These are phyloP conservation scores for Eunapius fragilis DNA, from an alignment of 37 sponge, comb jelly and placozoan species.

Conservation along the genomic window DNA sequence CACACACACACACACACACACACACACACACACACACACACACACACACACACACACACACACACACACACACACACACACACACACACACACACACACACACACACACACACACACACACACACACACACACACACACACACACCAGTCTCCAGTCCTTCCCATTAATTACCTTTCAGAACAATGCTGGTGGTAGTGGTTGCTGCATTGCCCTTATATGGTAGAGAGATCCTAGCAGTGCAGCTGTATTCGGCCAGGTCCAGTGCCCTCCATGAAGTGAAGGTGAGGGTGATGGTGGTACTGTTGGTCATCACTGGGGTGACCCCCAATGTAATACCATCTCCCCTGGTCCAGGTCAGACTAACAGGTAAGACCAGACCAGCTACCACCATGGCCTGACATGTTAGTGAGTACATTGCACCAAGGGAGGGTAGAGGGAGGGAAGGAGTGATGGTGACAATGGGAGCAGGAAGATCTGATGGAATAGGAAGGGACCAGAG, in stretches of 20 bases:
- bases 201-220: not conserved
- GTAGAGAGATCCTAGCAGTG: not conserved
- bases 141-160: too few species aligned
- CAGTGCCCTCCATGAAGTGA: not conserved
- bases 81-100: too few species aligned
- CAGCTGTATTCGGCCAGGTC: not conserved
- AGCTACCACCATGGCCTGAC: not conserved
- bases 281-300: not conserved
- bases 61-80: too few species aligned
- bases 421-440: not conserved
- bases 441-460: not conserved
- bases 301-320: not conserved
- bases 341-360: not conserved
- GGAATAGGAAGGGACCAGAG: not conserved
- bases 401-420: not conserved
- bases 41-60: too few species aligned
- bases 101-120: too few species aligned
- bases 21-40: too few species aligned
- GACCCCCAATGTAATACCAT: not conserved
- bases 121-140: too few species aligned
- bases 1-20: too few species aligned
- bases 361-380: not conserved
- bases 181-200: not conserved
- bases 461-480: not conserved
- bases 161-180: not conserved